Conservation (phyloP, 2,888 invertebrate species). For the Sphecodes monilicornis region DNA sequence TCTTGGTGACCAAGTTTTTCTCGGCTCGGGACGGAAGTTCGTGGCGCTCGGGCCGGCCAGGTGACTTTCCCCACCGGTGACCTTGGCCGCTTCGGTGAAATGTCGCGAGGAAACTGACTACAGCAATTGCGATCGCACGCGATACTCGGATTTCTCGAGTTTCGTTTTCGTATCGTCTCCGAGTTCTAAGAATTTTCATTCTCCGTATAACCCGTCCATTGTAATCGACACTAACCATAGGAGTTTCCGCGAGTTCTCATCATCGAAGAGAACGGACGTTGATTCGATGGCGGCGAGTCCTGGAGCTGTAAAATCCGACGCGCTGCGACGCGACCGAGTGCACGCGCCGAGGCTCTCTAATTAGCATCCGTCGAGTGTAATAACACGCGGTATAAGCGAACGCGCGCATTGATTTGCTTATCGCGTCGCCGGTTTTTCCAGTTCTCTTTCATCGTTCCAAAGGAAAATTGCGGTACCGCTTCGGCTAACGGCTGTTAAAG, state of each 20-base stretch:
- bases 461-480: not conserved
- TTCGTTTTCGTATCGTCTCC: not conserved
- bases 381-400: constrained; percentile 27
- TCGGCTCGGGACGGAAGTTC: constrained; percentile 39
- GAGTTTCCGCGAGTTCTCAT: not conserved
- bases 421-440: not conserved
- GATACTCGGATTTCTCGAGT: not conserved
- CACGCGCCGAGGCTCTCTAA: constrained; percentile 23
- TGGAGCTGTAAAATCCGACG: constrained; percentile 14
- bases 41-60: constrained; percentile 10
- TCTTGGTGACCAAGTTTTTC: constrained; percentile 43
- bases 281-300: not conserved
- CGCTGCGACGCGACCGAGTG: constrained; percentile 6
- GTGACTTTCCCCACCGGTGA: constrained; percentile 26
- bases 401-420: not conserved
- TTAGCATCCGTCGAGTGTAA: constrained; percentile 33
- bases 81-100: constrained; percentile 58
- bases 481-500: not conserved
- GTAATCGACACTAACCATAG: not conserved
- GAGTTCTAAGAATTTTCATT: not conserved
- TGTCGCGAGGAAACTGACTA: constrained; percentile 15
- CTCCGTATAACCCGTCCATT: no score
- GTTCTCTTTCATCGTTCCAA: not conserved
- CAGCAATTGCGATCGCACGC: not conserved
- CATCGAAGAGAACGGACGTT: not conserved